A percentile compares a stretch with the other conserved stretches of the same genome.
Conservation (phyloP, 1,140 invertebrate species). For the Drosophila pectinifera region DNA sequence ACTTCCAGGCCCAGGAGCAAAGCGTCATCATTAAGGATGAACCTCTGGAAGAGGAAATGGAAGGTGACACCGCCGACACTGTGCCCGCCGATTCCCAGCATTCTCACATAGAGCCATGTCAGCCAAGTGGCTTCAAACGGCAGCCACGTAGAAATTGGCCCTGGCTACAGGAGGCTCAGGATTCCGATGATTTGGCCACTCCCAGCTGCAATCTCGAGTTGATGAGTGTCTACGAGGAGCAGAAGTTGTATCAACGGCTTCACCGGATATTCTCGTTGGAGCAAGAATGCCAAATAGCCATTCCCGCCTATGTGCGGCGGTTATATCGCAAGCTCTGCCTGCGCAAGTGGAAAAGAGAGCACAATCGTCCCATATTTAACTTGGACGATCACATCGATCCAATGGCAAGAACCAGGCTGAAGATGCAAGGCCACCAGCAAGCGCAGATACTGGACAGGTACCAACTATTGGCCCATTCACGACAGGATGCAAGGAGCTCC, state of each 20-base stretch:
- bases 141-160: constrained; percentile 70
- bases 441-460: constrained; percentile 85
- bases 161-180: constrained; percentile 63
- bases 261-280: constrained; percentile 64
- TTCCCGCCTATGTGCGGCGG: constrained; percentile 85
- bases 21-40: constrained; percentile 46
- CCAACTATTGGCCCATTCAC: constrained; percentile 64
- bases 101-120: constrained; percentile 38
- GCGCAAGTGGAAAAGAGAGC: constrained; percentile 88
- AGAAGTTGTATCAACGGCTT: constrained; percentile 86
- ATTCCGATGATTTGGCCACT: constrained; percentile 6
- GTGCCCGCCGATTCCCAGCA: not conserved
- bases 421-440: constrained; percentile 54
- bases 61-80: constrained; percentile 33
- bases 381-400: constrained; percentile 85
- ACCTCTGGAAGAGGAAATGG: constrained; percentile 25
- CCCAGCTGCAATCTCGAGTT: constrained; percentile 51
- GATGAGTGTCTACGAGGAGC: constrained; percentile 88
- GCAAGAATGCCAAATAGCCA: constrained; percentile 39
- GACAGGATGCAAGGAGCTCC: constrained; percentile 48
- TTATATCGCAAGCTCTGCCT: constrained; percentile 87
- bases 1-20: constrained; percentile 63
- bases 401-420: constrained; percentile 27
- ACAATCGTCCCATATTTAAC: constrained; percentile 87
- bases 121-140: constrained; percentile 73